Base-by-base conservation (phyloP, 1,140 invertebrate genomes). In the Temnothorax longispinosus region DNA sequence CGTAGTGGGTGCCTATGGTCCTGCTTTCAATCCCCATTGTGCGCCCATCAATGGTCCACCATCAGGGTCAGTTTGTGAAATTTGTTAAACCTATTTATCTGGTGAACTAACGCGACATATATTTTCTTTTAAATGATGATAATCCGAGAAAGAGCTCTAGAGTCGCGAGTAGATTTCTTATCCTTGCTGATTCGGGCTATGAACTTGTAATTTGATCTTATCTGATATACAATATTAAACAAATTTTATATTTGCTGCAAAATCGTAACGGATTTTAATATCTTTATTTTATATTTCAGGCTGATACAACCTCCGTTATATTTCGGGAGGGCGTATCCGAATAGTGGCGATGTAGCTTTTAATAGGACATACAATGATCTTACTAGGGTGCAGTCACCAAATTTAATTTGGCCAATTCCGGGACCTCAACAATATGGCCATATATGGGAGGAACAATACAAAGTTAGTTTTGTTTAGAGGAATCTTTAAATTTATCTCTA, bases 201-300 rank as follows among this genome's bases (percentile, higher is more conserved):
- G 95, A 95, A 6, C 32, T 71, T 10, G 77, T 91, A 50, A 11
- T 95, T 95, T 95, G 95, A 95, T 95, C 94, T 95, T 95, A 95
- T 95, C 95, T 95, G 95, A 95, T 15, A 27, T 87, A 89, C 47
- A 69, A 47, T 52, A 58, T 54, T 38, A 41, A 71, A 54, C 2
- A n/a, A 77, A 58, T 47, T 82, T 82, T 60, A 27, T 72, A 72
- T 32, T 69, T 27, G 3, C 7, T 71, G 41, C 7, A 54, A 87
- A 71, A 44, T 64, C 62, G 44, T 65, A 41, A 32, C 13, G 15
- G 5, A 47, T 4, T 52, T 65, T 87, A 32, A 87, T 60, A 65
- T 90, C 58, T 80, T 32, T 50, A 38, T 90, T 86, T 7, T 82
- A 21, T 62, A 7, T 86, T 85, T 92, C 92, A 95, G 94, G 58